phyloP scores from a whole-genome alignment of 1,140 invertebrate species.

The Xylocopa sonorina region DNA sequence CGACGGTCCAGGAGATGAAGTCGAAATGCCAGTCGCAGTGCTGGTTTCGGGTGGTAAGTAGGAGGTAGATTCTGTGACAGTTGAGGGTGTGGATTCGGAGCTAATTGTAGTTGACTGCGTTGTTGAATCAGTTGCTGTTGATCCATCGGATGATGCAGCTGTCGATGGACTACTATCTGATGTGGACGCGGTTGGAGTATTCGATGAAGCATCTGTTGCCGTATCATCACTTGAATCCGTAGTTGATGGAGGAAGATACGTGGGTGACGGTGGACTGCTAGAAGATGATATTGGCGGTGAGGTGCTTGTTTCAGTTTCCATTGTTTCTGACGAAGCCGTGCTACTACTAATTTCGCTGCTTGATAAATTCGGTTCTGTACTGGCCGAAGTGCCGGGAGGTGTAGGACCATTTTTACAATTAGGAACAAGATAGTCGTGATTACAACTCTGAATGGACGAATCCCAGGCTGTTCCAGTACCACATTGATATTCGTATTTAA shows the following conservation, averaged over 20 bases:
- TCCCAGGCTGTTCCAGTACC: slow-evolving; percentile 74
- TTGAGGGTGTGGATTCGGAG: neutral
- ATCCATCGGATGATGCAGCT: neutral
- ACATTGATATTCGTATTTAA: slow-evolving; percentile 74
- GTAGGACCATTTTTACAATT: slow-evolving; percentile 5
- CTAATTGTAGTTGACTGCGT: slow-evolving; percentile 14
- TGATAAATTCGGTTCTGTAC: slow-evolving; percentile 18
- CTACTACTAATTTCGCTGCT: slow-evolving; percentile 7
- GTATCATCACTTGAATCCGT: neutral
- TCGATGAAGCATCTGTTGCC: neutral
- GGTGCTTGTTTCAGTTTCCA: slow-evolving; percentile 75
- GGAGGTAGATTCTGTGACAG: slow-evolving; percentile 16
- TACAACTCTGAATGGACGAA: slow-evolving; percentile 68
- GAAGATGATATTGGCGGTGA: neutral
- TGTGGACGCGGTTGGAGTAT: neutral
- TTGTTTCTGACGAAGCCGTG: slow-evolving; percentile 3
- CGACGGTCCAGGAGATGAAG: slow-evolving; percentile 69
- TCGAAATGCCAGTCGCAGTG: slow-evolving; percentile 63
- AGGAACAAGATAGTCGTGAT: slow-evolving; percentile 53
- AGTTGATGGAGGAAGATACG: neutral
- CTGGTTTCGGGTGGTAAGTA: slow-evolving; percentile 19
- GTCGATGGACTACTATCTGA: neutral
- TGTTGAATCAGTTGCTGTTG: slow-evolving; percentile 12
- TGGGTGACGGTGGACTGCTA: neutral
- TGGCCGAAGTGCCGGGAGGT: neutral